Evolutionary conservation across 2,113 vertebrate species (phyloP), one percentile per base, ranked within the genome.

Genomic region (Campylomormyrus numenius): DNA sequence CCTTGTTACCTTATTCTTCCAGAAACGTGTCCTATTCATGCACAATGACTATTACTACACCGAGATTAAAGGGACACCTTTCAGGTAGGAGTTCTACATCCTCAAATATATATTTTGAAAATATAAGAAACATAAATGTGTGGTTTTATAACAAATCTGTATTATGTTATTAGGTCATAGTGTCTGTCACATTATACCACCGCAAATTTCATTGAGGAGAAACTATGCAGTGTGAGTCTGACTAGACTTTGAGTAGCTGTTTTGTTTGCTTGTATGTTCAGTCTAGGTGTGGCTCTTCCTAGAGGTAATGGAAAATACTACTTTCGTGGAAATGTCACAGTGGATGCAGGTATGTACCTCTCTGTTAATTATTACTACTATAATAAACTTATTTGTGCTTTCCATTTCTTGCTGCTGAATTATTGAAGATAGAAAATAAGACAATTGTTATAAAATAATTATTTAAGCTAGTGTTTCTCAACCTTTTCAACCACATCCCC

Each of bases 41-140:
- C 98, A 98, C 96, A 99, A 99, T 95, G 98, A 99, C 95, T 99
- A 99, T 95, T 99, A 97, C 96, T 99, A 98, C 89, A 99, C 98
- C 90, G 98, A 99, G 95, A 99, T 99, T 95, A 98, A 98, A 96
- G 98, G 98, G 90, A 99, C 98, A 89, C 98, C 98, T 7, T 99
- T 99, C 96, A 99, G 98, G 98, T 99, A 96, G 92, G 91, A 89
- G 88, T 74, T 39, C n/a, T 13, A 1, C 58, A 46, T 85, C 90
- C 66, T 49, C 3, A 13, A 90, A 66, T 66, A 70, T 88, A 31
- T n/a, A 48, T 84, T 84, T 84, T 21, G 11, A 46, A 84, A 46
- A 45, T n/a, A 84, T 42, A 84, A 35, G 15, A 77, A 77, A 39
- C 31, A 39, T 35, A 77, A 39, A 77, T 77, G 15, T 42, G 74